phyloP scores from a whole-genome alignment of 1,140 invertebrate genomes.

The Contarinia nasturtii region DNA sequence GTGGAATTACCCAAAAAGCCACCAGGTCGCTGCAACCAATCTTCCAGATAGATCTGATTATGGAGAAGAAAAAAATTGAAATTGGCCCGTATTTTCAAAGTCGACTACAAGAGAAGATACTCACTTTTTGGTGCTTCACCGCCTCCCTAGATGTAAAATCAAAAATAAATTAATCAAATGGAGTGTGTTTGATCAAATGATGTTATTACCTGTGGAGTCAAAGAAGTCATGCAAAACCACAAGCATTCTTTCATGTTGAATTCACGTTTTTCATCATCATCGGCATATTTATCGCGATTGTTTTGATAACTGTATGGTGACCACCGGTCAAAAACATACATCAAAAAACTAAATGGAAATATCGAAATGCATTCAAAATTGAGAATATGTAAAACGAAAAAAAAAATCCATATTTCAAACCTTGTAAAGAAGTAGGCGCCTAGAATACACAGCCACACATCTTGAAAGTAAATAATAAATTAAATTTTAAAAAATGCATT shows the following conservation, averaged over 20 bases:
- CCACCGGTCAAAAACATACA: constrained; percentile 92
- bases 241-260: constrained; percentile 92
- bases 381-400: constrained; percentile 27
- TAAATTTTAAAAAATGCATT: no score
- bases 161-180: not conserved
- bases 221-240: constrained; percentile 97
- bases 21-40: constrained; percentile 89
- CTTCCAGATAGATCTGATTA: constrained; percentile 56
- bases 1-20: constrained; percentile 62
- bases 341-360: constrained; percentile 47
- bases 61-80: no score
- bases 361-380: not conserved
- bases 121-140: constrained; percentile 82
- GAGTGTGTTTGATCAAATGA: constrained; percentile 35
- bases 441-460: constrained; percentile 92
- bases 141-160: constrained; percentile 7
- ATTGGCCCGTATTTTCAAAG: no score
- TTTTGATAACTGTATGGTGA: constrained; percentile 94
- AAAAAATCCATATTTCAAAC: no score
- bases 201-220: constrained; percentile 56
- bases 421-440: constrained; percentile 82
- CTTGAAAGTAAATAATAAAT: no score
- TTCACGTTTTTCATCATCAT: constrained; percentile 85
- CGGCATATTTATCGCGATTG: constrained; percentile 78
- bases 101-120: no score